Evolutionary conservation across 1,140 invertebrate species (phyloP).

Genomic region (Dinoponera quadriceps): DNA sequence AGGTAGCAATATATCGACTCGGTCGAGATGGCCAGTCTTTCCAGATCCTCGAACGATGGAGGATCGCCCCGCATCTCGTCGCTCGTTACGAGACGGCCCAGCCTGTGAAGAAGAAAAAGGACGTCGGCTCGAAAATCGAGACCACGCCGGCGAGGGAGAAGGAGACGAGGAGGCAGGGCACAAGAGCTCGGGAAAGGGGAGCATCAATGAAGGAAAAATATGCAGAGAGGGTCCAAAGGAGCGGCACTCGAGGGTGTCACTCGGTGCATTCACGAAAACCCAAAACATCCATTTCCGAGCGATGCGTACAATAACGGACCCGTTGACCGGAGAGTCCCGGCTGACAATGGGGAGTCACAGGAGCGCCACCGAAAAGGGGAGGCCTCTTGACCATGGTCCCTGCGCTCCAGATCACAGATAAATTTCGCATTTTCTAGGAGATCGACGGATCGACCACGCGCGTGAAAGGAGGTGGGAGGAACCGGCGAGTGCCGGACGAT

Average conservation of each 20-base stretch:
- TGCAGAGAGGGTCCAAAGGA: constrained; percentile 15
- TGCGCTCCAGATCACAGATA: constrained; percentile 74
- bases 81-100: constrained; percentile 39
- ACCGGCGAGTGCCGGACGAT: constrained; percentile 44
- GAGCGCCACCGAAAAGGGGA: constrained; percentile 48
- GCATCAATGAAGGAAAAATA: constrained; percentile 39
- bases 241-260: constrained; percentile 71
- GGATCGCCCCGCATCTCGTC: constrained; percentile 35
- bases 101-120: constrained; percentile 43
- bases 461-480: constrained; percentile 46
- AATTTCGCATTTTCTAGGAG: constrained; percentile 75
- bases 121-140: too few species aligned
- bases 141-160: neutral
- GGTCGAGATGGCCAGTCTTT: constrained; percentile 58
- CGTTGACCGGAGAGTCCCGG: constrained; percentile 60
- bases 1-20: constrained; percentile 70
- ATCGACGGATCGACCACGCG: constrained; percentile 56
- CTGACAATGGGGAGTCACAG: constrained; percentile 65
- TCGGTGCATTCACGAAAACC: constrained; percentile 73
- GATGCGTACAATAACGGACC: constrained; percentile 66
- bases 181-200: neutral
- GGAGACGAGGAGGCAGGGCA: neutral
- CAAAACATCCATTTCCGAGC: constrained; percentile 74
- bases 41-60: constrained; percentile 47
- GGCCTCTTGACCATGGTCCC: constrained; percentile 26